Evolutionary conservation across 1,140 invertebrate genomes (phyloP).

Genomic region (Ridgeia piscesae): DNA sequence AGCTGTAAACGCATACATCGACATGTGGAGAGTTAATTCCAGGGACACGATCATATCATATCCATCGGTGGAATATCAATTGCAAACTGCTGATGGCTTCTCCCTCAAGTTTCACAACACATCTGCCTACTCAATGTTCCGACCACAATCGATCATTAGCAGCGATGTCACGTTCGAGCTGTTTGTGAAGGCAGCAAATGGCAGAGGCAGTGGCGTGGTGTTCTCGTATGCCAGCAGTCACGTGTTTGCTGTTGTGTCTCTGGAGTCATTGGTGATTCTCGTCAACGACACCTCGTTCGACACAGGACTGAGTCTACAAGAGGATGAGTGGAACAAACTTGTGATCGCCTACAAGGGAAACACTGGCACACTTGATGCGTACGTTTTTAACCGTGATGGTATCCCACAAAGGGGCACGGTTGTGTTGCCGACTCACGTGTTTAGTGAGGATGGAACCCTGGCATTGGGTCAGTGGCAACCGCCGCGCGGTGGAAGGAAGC

Average conservation of each 20-base stretch:
- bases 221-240: slow-evolving; percentile 35
- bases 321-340: slow-evolving; percentile 37
- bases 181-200: slow-evolving; percentile 23
- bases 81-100: slow-evolving; percentile 32
- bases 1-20: neutral
- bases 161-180: slow-evolving; percentile 35
- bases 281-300: slow-evolving; percentile 21
- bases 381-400: slow-evolving; percentile 34
- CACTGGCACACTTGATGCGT: slow-evolving; percentile 31
- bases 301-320: slow-evolving; percentile 30
- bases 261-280: slow-evolving; percentile 24
- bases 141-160: slow-evolving; percentile 21
- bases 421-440: slow-evolving; percentile 26
- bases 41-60: slow-evolving; percentile 35
- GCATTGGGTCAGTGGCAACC: slow-evolving; percentile 39
- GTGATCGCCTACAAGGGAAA: slow-evolving; percentile 34
- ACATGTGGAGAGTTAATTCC: slow-evolving; percentile 23
- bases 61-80: slow-evolving; percentile 25
- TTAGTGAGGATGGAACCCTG: slow-evolving; percentile 31
- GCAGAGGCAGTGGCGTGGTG: slow-evolving; percentile 30
- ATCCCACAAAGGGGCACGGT: slow-evolving; percentile 27
- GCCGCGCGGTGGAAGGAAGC: slow-evolving; percentile 22
- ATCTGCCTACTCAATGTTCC: slow-evolving; percentile 29
- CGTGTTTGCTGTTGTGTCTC: slow-evolving; percentile 28
- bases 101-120: slow-evolving; percentile 32